Evolutionary conservation across 2,797 vertebrate genomes (phyloP).

Genomic region (Notamacropus eugenii): DNA sequence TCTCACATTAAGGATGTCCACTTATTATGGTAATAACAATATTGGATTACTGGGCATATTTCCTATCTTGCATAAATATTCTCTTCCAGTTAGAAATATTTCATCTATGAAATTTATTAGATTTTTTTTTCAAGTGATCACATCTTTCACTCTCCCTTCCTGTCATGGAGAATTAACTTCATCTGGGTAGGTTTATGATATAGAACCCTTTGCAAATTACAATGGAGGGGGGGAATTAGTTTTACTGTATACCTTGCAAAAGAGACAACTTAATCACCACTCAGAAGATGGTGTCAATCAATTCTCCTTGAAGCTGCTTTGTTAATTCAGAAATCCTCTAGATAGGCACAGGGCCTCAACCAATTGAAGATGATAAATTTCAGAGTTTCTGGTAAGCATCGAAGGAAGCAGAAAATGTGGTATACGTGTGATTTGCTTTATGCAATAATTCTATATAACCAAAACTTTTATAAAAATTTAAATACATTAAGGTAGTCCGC

Average conservation of each 20-base stretch:
- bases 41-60: neutral
- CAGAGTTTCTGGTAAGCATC: neutral
- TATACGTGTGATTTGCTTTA: neutral
- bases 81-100: neutral
- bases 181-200: neutral
- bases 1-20: neutral
- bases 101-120: neutral
- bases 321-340: constrained; percentile 4
- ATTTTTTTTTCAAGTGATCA: neutral
- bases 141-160: neutral
- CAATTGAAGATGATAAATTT: neutral
- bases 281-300: neutral
- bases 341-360: neutral
- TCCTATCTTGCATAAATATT: neutral
- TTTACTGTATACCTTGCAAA: neutral
- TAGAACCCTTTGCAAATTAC: neutral
- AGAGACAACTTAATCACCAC: neutral
- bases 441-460: neutral
- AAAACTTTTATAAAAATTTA: neutral
- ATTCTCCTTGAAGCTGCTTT: constrained; percentile 3
- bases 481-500: neutral
- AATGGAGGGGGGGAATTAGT: neutral
- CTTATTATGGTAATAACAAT: neutral
- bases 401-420: neutral
- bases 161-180: neutral